Percentiles rank a stretch among this genome's conserved stretches.
Conservation (phyloP, 35 echinoderm and acorn worm species). For the Apostichopus parvimensis region DNA sequence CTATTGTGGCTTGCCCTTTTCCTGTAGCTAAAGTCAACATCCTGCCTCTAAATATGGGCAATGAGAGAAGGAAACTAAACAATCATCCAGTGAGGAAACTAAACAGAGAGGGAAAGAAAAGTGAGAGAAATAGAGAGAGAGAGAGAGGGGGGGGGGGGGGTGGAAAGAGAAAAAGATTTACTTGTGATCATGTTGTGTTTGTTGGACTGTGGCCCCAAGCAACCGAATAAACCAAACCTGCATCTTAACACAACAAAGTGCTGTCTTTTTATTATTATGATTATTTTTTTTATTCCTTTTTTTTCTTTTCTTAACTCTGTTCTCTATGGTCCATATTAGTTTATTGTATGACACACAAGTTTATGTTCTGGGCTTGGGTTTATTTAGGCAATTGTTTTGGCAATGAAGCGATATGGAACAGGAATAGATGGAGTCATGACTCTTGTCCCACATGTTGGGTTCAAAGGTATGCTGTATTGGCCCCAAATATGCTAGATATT, state of each 20-base stretch:
- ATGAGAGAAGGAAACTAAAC: conserved; percentile 56
- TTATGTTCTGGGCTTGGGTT: conserved; percentile 33
- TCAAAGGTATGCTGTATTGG: too few species aligned
- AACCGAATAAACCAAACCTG: conserved; percentile 23
- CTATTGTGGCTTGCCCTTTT: conserved; percentile 53
- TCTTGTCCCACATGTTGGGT: too few species aligned
- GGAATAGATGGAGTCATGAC: too few species aligned
- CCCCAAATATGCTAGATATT: too few species aligned
- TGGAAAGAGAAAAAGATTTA: background rate
- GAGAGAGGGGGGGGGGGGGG: background rate
- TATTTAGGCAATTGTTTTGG: conserved; percentile 39
- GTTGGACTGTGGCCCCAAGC: conserved; percentile 49
- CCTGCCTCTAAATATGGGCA: conserved; percentile 61
- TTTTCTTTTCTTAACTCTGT: background rate
- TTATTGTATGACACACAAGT: conserved; percentile 36
- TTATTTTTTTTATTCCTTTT: background rate
- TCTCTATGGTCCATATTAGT: conserved; percentile 28
- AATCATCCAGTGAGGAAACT: conserved; percentile 39
- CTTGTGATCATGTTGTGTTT: conserved; percentile 42
- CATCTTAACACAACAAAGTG: conserved; percentile 33
- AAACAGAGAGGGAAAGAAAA: conserved; percentile 28
- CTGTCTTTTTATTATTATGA: background rate
- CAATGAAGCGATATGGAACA: background rate
- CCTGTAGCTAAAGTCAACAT: conserved; percentile 68
- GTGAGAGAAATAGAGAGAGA: too few species aligned